Evolutionary conservation across 2,888 invertebrate genomes (phyloP), one percentile per base, ranked within the genome.

Genomic region (Phalera bucephala): DNA sequence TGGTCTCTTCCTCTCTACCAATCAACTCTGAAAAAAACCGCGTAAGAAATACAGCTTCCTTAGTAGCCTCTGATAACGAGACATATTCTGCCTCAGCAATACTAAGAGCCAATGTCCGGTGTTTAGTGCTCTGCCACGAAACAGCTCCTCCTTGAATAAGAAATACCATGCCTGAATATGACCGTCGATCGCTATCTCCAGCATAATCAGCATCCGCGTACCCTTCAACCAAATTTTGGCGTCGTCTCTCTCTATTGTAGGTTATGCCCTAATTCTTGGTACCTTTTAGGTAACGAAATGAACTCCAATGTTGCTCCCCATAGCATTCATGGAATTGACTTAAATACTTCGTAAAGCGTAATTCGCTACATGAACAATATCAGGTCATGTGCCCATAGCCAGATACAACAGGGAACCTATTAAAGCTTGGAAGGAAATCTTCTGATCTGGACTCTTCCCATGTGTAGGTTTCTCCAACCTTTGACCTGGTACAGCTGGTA

Each of bases 331-430:
- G 19, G 5, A 38, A 38, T 8, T 33, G 33, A 2, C 28, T 31
- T 0, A 38, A 10, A n/a, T n/a, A n/a, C n/a, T n/a, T n/a, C n/a
- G n/a, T n/a, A n/a, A n/a, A n/a, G n/a, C n/a, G 7, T 19, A 26
- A n/a, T 26, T 25, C 7, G 33, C 33, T 6, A 22, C n/a, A 20
- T 20, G 25, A 3, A 29, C 11, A 2, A 38, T 38, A 19, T 38
- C 38, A 10, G 38, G 33, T 9, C 38, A 22, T 0, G 28, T 30
- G 2, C 20, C 9, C 14, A 33, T 25, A 3, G 30, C 12, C 4
- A 33, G 5, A 23, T 30, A 38, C 33, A 33, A 33, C 2, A 38
- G n/a, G 1, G 17, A 8, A n/a, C 38, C 33, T n/a, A 38, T 26
- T 0, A 33, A 11, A 7, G 20, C 15, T 11, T 21, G 9, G n/a